A percentile compares a stretch with the other conserved stretches of the same genome.
phyloP scores from a whole-genome alignment of 2,888 invertebrate species.

The Campoletis raptor region DNA sequence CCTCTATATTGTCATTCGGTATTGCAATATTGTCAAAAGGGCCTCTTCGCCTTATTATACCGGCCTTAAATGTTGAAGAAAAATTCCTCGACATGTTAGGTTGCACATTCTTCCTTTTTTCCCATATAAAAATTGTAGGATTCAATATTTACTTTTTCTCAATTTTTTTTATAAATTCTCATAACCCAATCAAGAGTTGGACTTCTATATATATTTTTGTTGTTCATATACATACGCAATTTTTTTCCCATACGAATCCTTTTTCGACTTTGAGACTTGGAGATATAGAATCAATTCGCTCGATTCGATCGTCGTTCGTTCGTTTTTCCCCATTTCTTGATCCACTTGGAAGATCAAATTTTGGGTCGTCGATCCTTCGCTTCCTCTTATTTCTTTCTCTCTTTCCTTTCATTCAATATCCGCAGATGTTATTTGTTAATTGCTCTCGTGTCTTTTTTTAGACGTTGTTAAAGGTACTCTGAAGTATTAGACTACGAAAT shows the following conservation, averaged over 20 bases:
- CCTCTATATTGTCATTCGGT: not conserved
- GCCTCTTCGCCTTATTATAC: not conserved
- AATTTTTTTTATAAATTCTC: not conserved
- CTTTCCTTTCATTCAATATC: conserved; percentile 32
- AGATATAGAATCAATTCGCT: conserved; percentile 3
- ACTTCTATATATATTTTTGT: not conserved
- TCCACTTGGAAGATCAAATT: conserved; percentile 16
- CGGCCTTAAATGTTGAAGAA: not conserved
- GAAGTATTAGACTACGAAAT: conserved; percentile 64
- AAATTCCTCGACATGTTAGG: not conserved
- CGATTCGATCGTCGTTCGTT: conserved; percentile 19
- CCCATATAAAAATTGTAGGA: not conserved
- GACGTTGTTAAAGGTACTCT: conserved; percentile 66
- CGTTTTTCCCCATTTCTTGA: conserved; percentile 12
- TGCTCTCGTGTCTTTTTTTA: conserved; percentile 50
- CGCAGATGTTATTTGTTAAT: conserved; percentile 64
- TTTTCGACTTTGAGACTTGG: conserved; percentile 13
- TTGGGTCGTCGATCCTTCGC: conserved; percentile 18
- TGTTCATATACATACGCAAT: conserved; percentile 29
- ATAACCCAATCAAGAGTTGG: no score
- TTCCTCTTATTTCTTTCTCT: not conserved
- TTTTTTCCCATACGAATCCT: conserved; percentile 27
- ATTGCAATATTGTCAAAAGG: not conserved
- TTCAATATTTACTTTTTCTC: not conserved
- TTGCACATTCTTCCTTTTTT: not conserved